Conservation (phyloP, 2,888 invertebrate genomes). For the Microplitis manilae region DNA sequence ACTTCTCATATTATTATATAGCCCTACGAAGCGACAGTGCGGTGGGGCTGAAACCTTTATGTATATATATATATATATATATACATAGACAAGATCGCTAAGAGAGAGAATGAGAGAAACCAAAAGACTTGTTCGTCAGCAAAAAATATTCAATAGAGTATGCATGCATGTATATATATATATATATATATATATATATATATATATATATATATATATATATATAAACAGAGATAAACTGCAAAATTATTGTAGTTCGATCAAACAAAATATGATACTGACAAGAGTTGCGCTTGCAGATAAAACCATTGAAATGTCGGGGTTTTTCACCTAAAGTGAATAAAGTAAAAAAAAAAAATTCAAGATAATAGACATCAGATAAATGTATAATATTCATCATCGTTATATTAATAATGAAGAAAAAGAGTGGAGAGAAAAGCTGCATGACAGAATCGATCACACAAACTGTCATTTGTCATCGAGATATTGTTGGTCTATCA, state of each 20-base stretch:
- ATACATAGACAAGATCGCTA: neutral
- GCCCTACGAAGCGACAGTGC: constrained; percentile 15
- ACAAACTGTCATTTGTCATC: constrained; percentile 62
- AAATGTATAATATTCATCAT: neutral
- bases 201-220: neutral
- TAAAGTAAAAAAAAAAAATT: neutral
- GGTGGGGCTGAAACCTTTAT: constrained; percentile 13
- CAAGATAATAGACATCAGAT: neutral
- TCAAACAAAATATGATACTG: constrained; percentile 17
- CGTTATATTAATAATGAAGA: neutral
- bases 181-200: neutral
- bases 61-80: constrained; percentile 5
- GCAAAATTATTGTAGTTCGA: constrained; percentile 14
- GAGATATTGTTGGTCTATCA: constrained; percentile 50
- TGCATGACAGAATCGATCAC: constrained; percentile 59
- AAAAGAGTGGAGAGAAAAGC: constrained; percentile 41
- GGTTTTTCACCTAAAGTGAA: neutral
- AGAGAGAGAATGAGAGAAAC: neutral
- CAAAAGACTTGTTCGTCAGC: no score
- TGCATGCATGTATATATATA: neutral
- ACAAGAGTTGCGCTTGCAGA: neutral
- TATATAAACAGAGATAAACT: neutral
- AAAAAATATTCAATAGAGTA: neutral
- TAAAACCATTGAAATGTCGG: neutral
- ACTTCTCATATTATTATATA: constrained; percentile 34